Evolutionary conservation across 2,113 vertebrate genomes (phyloP).

Genomic region (Speoplatyrhinus poulsoni): DNA sequence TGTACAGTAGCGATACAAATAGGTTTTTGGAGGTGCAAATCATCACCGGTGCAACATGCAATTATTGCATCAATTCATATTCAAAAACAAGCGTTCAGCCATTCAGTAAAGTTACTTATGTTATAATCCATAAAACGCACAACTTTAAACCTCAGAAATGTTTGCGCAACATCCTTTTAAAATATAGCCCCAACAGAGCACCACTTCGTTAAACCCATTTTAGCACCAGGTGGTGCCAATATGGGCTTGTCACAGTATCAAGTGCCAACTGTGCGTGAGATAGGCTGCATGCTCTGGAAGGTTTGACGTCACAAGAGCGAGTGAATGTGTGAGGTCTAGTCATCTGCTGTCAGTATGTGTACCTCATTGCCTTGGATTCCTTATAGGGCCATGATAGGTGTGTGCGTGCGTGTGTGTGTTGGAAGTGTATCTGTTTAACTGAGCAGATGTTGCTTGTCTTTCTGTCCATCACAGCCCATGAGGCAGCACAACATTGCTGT

Average conservation of each 20-base stretch:
- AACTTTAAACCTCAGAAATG: too few relatives aligned
- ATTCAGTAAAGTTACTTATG: too few relatives aligned
- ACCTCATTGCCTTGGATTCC: constrained; percentile 23
- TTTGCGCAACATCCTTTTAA: too few relatives aligned
- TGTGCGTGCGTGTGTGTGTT: constrained; percentile 6
- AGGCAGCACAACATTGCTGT: constrained; percentile 32
- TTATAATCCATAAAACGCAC: too few relatives aligned
- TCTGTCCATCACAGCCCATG: constrained; percentile 51
- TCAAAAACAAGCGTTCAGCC: too few relatives aligned
- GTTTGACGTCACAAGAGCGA: constrained; percentile 29
- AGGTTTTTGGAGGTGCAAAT: too few relatives aligned
- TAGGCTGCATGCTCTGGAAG: constrained; percentile 29
- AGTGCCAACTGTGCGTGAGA: constrained; percentile 48
- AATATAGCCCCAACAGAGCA: too few relatives aligned
- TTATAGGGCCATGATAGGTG: constrained; percentile 21
- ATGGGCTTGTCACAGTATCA: constrained; percentile 50
- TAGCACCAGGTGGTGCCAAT: constrained; percentile 58
- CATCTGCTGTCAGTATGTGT: constrained; percentile 42
- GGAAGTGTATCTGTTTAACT: constrained; percentile 7
- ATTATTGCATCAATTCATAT: too few relatives aligned
- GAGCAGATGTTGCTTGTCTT: constrained; percentile 54
- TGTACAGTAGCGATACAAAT: too few relatives aligned
- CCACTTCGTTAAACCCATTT: not conserved
- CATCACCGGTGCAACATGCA: too few relatives aligned
- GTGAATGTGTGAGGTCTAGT: constrained; percentile 39